Conservation (phyloP, 2,113 vertebrate genomes). For the Erythrocercus mccallii region DNA sequence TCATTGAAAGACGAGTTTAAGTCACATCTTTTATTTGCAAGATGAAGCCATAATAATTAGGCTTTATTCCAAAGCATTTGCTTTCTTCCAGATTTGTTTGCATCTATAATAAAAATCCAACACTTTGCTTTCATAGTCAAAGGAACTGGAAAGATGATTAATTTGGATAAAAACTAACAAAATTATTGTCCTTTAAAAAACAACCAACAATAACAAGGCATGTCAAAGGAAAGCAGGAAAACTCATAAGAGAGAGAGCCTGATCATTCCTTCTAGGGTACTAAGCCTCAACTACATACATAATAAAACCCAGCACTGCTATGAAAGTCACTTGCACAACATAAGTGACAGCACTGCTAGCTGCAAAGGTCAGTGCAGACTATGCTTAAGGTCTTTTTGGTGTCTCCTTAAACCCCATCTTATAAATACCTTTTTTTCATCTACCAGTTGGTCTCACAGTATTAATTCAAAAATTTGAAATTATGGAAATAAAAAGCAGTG, state of each 20-base stretch:
- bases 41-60: neutral
- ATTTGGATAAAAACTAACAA: neutral
- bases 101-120: neutral
- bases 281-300: neutral
- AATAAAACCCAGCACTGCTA: neutral
- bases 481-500: neutral
- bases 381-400: neutral
- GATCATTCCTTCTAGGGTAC: neutral
- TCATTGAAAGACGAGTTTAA: neutral
- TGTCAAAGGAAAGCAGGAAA: neutral
- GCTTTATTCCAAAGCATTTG: neutral
- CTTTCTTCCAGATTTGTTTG: neutral
- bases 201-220: rapidly evolving
- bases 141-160: neutral
- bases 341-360: neutral
- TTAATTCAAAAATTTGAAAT: neutral
- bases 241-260: neutral
- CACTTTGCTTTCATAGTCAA: neutral
- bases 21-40: neutral
- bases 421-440: neutral
- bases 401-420: neutral
- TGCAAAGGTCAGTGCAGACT: neutral
- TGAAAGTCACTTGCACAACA: neutral
- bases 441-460: neutral
- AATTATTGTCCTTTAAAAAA: neutral